phyloP scores from a whole-genome alignment of 2,797 vertebrate species.

The Crotalus adamanteus region DNA sequence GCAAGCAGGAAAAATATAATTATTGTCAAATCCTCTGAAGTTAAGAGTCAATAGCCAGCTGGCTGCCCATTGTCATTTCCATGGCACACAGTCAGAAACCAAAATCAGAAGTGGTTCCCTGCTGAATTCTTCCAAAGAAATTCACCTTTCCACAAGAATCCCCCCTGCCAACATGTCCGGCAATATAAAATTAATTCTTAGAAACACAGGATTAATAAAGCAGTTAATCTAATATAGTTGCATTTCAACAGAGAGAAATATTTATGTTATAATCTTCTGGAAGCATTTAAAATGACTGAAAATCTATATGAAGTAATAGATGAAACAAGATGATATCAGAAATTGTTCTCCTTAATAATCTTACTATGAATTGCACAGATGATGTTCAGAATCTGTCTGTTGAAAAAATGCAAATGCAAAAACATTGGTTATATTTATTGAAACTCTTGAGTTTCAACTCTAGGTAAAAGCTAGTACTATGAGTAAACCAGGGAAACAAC shows the following conservation, averaged over 20 bases:
- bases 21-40: background rate
- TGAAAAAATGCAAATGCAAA: background rate
- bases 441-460: background rate
- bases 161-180: background rate
- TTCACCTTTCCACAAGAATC: background rate
- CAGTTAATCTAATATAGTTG: background rate
- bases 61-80: background rate
- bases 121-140: background rate
- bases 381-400: background rate
- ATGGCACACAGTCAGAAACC: background rate
- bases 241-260: background rate
- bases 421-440: background rate
- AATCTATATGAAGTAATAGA: background rate
- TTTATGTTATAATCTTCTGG: accelerated
- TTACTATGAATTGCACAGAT: background rate
- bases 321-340: background rate
- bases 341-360: background rate
- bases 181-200: background rate
- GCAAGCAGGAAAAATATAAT: background rate
- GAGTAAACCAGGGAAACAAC: background rate
- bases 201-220: background rate
- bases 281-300: accelerated
- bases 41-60: background rate
- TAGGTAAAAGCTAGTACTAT: background rate
- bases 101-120: conserved; percentile 11